A percentile compares a stretch with the other conserved stretches of the same genome.
These are phyloP conservation scores for Ophion obscuratus DNA, from an alignment of 2,888 invertebrate species.

Conservation along the genomic window DNA sequence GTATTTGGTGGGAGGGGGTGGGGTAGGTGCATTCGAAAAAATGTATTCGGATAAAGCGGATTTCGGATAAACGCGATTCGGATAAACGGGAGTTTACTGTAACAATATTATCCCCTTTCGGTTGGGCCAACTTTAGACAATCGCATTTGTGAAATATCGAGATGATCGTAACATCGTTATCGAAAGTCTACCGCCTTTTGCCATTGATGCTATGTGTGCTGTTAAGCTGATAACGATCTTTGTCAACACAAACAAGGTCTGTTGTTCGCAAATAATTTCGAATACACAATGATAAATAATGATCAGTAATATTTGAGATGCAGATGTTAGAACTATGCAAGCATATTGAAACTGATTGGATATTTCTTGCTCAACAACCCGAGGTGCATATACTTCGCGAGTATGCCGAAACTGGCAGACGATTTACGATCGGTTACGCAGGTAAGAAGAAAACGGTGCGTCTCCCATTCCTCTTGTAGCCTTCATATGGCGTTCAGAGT, in stretches of 20 bases:
- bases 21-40: no score
- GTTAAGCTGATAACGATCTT: constrained; percentile 43
- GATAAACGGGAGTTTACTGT: no score
- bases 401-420: constrained; percentile 47
- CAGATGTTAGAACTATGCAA: constrained; percentile 42
- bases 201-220: constrained; percentile 40
- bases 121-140: constrained; percentile 17
- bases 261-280: neutral
- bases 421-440: constrained; percentile 49
- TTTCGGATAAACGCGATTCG: no score
- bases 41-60: no score
- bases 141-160: constrained; percentile 48
- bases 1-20: no score
- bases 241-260: constrained; percentile 38
- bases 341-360: constrained; percentile 46
- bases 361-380: constrained; percentile 13
- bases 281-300: neutral
- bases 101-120: neutral
- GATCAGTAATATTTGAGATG: neutral
- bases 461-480: neutral
- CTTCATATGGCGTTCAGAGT: no score
- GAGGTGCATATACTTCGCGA: constrained; percentile 27
- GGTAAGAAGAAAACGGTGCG: constrained; percentile 24
- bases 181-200: constrained; percentile 54
- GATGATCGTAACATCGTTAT: constrained; percentile 35